Evolutionary conservation across 2,113 vertebrate genomes (phyloP).

Genomic region (Oryzias javanicus): DNA sequence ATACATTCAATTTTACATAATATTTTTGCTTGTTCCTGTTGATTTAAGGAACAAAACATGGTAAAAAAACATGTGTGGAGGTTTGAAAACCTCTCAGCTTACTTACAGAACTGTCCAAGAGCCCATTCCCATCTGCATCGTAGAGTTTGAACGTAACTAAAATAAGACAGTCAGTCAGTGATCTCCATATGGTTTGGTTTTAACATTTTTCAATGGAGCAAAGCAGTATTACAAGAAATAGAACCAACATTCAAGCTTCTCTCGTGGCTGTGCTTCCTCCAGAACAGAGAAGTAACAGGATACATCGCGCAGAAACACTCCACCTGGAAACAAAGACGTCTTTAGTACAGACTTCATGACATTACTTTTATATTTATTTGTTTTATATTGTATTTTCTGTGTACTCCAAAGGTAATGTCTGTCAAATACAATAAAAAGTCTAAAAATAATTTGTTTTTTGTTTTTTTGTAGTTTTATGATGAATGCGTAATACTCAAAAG

Average conservation of each 20-base stretch:
- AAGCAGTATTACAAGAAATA: background rate
- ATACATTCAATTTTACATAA: too few species aligned
- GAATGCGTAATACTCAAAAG: too few species aligned
- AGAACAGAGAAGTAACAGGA: conserved; percentile 93
- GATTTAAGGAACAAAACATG: background rate
- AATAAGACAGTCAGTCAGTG: conserved; percentile 27
- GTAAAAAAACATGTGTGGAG: too few species aligned
- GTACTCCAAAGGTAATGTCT: too few species aligned
- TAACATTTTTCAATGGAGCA: background rate
- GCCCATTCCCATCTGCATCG: conserved; percentile 88
- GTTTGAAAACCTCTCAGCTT: background rate
- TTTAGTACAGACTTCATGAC: conserved; percentile 5
- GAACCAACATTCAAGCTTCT: conserved; percentile 89
- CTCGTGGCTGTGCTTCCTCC: conserved; percentile 86
- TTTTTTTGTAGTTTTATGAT: too few species aligned
- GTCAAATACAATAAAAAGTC: too few species aligned
- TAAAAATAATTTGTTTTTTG: too few species aligned
- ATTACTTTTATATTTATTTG: too few species aligned
- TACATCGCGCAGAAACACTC: conserved; percentile 85
- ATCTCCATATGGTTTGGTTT: background rate
- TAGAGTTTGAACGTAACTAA: conserved; percentile 92
- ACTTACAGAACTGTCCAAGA: conserved; percentile 91
- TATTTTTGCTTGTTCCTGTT: too few species aligned
- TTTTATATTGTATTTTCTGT: too few species aligned
- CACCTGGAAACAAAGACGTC: conserved; percentile 49